A percentile compares a stretch with the other conserved stretches of the same genome.
phyloP scores from a whole-genome alignment of 30 jellyfish, hydroid and myxozoan species.

The Aurelia sp. region DNA sequence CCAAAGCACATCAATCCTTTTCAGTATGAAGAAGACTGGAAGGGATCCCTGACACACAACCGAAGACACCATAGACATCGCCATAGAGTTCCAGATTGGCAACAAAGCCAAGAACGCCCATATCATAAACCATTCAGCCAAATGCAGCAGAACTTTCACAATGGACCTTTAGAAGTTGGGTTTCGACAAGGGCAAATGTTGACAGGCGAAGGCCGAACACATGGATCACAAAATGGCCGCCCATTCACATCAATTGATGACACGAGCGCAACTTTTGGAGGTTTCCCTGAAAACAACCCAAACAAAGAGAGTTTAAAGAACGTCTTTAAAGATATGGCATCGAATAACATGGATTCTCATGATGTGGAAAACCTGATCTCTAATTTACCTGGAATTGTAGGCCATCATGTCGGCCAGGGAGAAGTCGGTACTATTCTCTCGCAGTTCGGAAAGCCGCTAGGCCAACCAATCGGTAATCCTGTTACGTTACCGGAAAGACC shows the following conservation, averaged over 20 bases:
- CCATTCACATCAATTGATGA: conserved; percentile 19
- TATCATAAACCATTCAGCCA: neutral
- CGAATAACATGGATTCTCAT: conserved; percentile 21
- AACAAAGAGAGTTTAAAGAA: conserved; percentile 49
- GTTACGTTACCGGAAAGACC: neutral
- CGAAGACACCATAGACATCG: conserved; percentile 21
- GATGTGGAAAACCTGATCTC: conserved; percentile 48
- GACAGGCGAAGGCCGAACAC: neutral
- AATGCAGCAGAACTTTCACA: neutral
- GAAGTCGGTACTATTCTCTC: conserved; percentile 48
- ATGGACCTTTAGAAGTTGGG: neutral
- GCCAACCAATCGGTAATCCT: conserved; percentile 13
- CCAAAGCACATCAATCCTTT: conserved; percentile 22
- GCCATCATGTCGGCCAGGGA: conserved; percentile 50
- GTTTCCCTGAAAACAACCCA: conserved; percentile 3
- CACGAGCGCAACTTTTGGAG: conserved; percentile 39
- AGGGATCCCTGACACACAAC: conserved; percentile 52
- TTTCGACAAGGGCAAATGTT: neutral
- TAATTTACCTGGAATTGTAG: conserved; percentile 65
- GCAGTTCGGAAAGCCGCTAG: conserved; percentile 21
- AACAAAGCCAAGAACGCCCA: neutral
- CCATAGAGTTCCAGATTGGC: neutral
- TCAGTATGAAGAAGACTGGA: conserved; percentile 66
- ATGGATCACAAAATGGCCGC: neutral
- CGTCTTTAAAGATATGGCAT: conserved; percentile 39